These are phyloP conservation scores for Macrobrachium nipponense DNA, from an alignment of 1,140 invertebrate species.

Conservation along the genomic window DNA sequence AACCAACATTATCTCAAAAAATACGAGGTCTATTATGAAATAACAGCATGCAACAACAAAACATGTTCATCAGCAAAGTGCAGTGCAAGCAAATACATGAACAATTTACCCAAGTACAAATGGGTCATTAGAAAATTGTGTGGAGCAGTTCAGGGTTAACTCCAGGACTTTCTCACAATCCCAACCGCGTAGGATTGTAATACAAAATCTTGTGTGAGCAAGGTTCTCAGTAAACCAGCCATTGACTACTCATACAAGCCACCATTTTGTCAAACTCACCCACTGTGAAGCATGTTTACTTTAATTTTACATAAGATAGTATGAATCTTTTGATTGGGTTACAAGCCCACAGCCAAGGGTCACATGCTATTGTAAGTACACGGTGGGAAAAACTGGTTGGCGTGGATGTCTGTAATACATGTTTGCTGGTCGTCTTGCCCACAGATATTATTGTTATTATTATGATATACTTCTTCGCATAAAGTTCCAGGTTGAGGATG, in stretches of 20 bases:
- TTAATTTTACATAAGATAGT: not conserved
- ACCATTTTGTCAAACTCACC: too few relatives aligned
- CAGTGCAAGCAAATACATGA: constrained; percentile 52
- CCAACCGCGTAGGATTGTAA: too few relatives aligned
- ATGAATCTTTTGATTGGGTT: not conserved
- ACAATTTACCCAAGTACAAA: constrained; percentile 30
- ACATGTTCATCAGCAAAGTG: constrained; percentile 49
- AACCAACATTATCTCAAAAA: constrained; percentile 23
- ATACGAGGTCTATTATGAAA: constrained; percentile 35
- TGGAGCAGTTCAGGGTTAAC: too few relatives aligned
- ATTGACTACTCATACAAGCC: too few relatives aligned
- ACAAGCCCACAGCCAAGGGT: constrained; percentile 27
- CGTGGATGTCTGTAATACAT: constrained; percentile 37
- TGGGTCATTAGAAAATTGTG: not conserved
- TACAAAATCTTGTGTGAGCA: too few relatives aligned
- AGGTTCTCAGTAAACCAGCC: too few relatives aligned
- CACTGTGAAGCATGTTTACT: too few relatives aligned
- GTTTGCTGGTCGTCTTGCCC: constrained; percentile 53
- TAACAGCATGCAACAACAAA: constrained; percentile 58
- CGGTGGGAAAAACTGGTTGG: constrained; percentile 55
- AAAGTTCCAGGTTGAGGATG: constrained; percentile 42
- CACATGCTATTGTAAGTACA: constrained; percentile 54
- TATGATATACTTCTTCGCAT: constrained; percentile 32
- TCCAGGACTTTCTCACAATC: too few relatives aligned
- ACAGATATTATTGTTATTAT: constrained; percentile 40